Percentiles rank a stretch among this genome's conserved stretches.
phyloP scores from a whole-genome alignment of 37 sponge, comb jelly and placozoan species.

The Cliona cf. orientalis region DNA sequence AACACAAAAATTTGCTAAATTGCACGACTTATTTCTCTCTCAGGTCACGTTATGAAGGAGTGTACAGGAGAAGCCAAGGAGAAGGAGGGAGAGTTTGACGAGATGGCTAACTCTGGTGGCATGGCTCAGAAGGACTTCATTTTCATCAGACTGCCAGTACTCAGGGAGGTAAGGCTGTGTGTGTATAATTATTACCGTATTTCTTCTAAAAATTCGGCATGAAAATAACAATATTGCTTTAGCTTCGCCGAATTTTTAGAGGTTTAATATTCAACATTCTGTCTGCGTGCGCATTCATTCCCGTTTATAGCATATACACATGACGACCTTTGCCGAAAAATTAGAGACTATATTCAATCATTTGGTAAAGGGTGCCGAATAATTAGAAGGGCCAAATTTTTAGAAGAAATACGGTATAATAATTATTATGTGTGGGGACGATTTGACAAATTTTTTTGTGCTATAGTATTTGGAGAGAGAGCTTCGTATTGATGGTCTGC shows the following conservation, averaged over 20 bases:
- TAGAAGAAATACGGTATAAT: no score
- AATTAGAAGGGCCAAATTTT: no score
- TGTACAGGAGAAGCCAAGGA: slow-evolving; percentile 85
- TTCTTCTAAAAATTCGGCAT: not conserved
- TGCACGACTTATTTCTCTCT: not conserved
- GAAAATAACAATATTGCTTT: not conserved
- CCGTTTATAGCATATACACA: no score
- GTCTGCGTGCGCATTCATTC: no score
- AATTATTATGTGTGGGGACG: no score
- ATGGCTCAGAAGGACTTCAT: slow-evolving; percentile 90
- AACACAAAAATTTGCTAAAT: not conserved
- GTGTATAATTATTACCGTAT: not conserved
- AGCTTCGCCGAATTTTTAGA: not conserved
- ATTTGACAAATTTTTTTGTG: no score
- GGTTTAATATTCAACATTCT: not conserved
- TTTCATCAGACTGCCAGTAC: slow-evolving; percentile 86
- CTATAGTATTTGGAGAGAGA: slow-evolving; percentile 92
- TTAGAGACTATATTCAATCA: no score
- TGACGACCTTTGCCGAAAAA: no score
- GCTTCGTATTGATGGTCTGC: slow-evolving; percentile 78
- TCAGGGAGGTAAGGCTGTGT: slow-evolving; percentile 77
- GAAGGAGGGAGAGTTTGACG: slow-evolving; percentile 82
- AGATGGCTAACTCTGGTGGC: slow-evolving; percentile 49
- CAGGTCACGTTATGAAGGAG: slow-evolving; percentile 88
- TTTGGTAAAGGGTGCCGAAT: no score